A percentile compares a stretch with the other conserved stretches of the same genome.
These are phyloP conservation scores for Charaxes varanes DNA, from an alignment of 1,140 invertebrate species.

Conservation along the genomic window DNA sequence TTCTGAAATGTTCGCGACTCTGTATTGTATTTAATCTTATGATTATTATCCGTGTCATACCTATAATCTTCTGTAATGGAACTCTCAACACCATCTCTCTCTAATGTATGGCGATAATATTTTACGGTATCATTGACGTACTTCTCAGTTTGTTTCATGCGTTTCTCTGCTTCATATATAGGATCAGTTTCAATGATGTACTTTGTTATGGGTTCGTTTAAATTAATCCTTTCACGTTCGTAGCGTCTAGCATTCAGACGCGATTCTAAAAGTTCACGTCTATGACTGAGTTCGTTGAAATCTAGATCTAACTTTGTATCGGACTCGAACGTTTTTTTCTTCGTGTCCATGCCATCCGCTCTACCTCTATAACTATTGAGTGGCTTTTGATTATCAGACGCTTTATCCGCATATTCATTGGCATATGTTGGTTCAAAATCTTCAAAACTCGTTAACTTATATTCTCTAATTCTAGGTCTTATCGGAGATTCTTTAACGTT, in stretches of 20 bases:
- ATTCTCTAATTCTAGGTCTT: constrained; percentile 61
- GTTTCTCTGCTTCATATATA: constrained; percentile 70
- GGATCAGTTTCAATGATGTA: constrained; percentile 65
- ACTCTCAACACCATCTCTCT: constrained; percentile 60
- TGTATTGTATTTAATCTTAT: constrained; percentile 56
- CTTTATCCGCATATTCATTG: constrained; percentile 51
- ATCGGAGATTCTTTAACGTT: constrained; percentile 65
- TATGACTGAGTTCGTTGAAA: constrained; percentile 79
- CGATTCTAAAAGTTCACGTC: constrained; percentile 83
- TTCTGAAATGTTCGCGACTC: constrained; percentile 54
- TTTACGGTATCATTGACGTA: constrained; percentile 74
- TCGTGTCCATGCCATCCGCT: constrained; percentile 79
- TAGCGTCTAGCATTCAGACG: constrained; percentile 77
- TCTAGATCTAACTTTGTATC: constrained; percentile 61
- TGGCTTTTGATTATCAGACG: constrained; percentile 43
- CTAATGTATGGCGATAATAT: constrained; percentile 64
- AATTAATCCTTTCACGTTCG: constrained; percentile 55
- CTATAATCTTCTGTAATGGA: constrained; percentile 58
- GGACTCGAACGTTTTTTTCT: constrained; percentile 71
- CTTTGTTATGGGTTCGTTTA: constrained; percentile 54
- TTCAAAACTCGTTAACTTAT: constrained; percentile 60
- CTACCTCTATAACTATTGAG: constrained; percentile 76
- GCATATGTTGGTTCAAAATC: constrained; percentile 68
- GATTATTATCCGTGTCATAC: constrained; percentile 52
- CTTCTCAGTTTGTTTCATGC: constrained; percentile 67